A percentile compares a stretch with the other conserved stretches of the same genome.
phyloP scores from a whole-genome alignment of 2,113 vertebrate species.

The Brachypodius melanocephalos region DNA sequence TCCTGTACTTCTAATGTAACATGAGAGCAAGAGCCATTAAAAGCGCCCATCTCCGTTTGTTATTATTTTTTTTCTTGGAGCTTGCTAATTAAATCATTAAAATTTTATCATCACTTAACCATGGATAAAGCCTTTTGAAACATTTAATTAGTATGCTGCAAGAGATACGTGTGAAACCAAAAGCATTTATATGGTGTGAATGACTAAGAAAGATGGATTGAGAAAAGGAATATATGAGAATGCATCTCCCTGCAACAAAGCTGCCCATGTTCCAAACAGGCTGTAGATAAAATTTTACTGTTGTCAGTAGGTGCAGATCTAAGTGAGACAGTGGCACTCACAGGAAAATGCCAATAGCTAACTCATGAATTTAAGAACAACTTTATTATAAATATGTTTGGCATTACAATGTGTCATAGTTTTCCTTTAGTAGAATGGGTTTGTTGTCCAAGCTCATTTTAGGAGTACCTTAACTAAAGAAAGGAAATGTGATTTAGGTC shows the following conservation, averaged over 20 bases:
- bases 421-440: background rate
- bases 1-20: background rate
- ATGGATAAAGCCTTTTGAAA: conserved; percentile 74
- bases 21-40: background rate
- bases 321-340: background rate
- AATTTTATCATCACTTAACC: conserved; percentile 78
- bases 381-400: background rate
- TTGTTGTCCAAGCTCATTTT: background rate
- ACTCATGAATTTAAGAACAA: background rate
- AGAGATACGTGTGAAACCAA: conserved; percentile 30
- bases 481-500: background rate
- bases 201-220: background rate
- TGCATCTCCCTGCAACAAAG: background rate
- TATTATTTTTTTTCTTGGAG: conserved; percentile 64
- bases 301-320: conserved; percentile 10
- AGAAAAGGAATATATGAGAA: background rate
- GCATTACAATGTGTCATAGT: background rate
- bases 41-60: conserved; percentile 27
- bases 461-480: background rate
- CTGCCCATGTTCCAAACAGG: background rate
- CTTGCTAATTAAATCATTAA: conserved; percentile 81
- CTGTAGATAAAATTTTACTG: background rate
- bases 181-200: conserved; percentile 1
- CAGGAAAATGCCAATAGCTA: background rate
- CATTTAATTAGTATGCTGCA: conserved; percentile 73